Conservation (phyloP, 1,140 invertebrate genomes). For the Drosophila repletoides region DNA sequence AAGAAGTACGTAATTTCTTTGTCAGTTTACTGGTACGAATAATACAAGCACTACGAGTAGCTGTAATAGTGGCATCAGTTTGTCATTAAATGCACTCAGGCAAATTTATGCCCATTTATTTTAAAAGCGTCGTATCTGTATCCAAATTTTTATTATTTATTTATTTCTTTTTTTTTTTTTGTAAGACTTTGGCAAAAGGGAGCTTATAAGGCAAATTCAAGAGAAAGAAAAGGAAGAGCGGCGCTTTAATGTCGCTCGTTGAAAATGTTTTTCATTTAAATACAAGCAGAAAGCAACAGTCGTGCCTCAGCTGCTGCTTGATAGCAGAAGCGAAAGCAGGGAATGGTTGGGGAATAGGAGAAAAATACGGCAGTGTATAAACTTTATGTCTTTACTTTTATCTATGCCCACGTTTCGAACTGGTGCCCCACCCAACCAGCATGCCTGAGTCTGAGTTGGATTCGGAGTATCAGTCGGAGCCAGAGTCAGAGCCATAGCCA, state of each 20-base stretch:
- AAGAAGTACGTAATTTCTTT: no score
- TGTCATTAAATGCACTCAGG: conserved; percentile 50
- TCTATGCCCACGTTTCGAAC: conserved; percentile 61
- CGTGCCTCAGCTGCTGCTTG: conserved; percentile 29
- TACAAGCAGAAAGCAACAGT: conserved; percentile 35
- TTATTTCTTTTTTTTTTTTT: neutral
- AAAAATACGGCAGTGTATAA: conserved; percentile 25
- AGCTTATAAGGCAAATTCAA: no score
- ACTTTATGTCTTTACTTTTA: conserved; percentile 74
- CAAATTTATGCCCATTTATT: conserved; percentile 48
- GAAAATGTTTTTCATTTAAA: conserved; percentile 40
- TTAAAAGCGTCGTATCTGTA: conserved; percentile 22
- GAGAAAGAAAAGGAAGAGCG: neutral
- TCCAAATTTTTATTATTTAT: neutral
- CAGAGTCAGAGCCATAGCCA: no score
- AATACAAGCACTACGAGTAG: no score
- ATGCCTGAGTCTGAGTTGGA: neutral
- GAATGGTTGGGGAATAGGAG: neutral
- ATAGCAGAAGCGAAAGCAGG: neutral
- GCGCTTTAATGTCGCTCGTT: conserved; percentile 36
- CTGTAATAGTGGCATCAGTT: conserved; percentile 6
- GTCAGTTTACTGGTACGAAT: no score
- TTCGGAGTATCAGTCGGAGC: no score
- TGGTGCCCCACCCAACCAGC: conserved; percentile 1
- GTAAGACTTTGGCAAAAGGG: no score